Conservation (phyloP, 2,888 invertebrate genomes). For the Ferrisia virgata region DNA sequence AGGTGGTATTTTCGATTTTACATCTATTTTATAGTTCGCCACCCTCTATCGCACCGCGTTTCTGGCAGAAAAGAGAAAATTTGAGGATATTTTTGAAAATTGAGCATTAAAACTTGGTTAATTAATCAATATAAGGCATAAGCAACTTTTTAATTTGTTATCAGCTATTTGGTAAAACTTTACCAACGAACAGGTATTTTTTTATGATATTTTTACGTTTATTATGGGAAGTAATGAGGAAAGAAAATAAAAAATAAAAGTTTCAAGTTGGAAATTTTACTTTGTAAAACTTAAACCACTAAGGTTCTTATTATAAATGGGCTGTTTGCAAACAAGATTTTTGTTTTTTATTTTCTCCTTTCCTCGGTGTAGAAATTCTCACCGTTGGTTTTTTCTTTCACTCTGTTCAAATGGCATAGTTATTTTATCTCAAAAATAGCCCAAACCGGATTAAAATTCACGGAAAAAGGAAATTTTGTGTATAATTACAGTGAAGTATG, state of each 20-base stretch:
- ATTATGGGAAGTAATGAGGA: background rate
- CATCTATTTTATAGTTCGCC: background rate
- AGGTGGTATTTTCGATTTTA: background rate
- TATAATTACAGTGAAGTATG: too few relatives aligned
- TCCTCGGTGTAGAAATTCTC: background rate
- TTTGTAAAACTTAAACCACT: constrained; percentile 4
- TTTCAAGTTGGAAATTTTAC: background rate
- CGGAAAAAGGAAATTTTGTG: too few relatives aligned
- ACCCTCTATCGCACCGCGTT: background rate
- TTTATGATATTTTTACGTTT: background rate
- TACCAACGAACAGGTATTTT: constrained; percentile 21
- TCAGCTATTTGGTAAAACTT: background rate
- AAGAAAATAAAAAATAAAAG: background rate
- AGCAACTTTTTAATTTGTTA: constrained; percentile 20
- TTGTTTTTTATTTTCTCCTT: too few relatives aligned
- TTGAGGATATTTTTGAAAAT: constrained; percentile 3
- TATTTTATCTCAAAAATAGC: too few relatives aligned
- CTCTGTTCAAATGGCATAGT: too few relatives aligned
- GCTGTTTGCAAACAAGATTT: background rate
- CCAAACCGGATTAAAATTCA: too few relatives aligned
- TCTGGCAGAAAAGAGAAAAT: background rate
- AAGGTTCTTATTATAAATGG: background rate
- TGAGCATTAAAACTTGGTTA: background rate
- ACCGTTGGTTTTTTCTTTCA: background rate
- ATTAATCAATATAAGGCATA: background rate